phyloP scores from a whole-genome alignment of 2,797 vertebrate genomes.

The Gymnoscopelus microlampas region DNA sequence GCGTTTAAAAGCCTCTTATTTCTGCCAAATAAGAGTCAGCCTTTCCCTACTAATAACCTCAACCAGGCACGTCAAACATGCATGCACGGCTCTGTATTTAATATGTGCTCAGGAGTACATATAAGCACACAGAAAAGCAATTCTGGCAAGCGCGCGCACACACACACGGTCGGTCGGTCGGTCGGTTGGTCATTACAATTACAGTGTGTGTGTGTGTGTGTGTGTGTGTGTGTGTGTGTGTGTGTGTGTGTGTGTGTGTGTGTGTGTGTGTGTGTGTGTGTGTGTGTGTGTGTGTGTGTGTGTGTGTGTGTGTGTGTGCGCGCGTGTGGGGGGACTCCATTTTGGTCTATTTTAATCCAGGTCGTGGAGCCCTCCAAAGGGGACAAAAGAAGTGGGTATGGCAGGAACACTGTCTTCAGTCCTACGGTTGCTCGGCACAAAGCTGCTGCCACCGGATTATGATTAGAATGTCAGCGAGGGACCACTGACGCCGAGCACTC shows the following conservation, averaged over 20 bases:
- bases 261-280: too few species aligned
- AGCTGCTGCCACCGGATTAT: slow-evolving; percentile 70
- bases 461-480: slow-evolving; percentile 77
- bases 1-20: slow-evolving; percentile 24
- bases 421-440: slow-evolving; percentile 67
- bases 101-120: not conserved
- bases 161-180: too few species aligned
- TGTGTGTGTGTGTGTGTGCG: too few species aligned
- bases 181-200: too few species aligned
- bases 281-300: too few species aligned
- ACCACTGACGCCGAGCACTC: slow-evolving; percentile 44
- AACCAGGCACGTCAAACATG: not conserved
- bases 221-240: too few species aligned
- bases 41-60: not conserved
- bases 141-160: too few species aligned
- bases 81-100: not conserved
- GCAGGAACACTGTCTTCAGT: slow-evolving; percentile 74
- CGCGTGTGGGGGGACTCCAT: slow-evolving; percentile 47
- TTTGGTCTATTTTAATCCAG: slow-evolving; percentile 74
- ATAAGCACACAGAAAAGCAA: not conserved
- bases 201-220: too few species aligned
- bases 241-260: too few species aligned
- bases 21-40: slow-evolving; percentile 1
- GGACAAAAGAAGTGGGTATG: slow-evolving; percentile 71
- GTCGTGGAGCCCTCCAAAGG: slow-evolving; percentile 61